phyloP scores from a whole-genome alignment of 2,888 invertebrate genomes.

The Aspidapion aeneum region DNA sequence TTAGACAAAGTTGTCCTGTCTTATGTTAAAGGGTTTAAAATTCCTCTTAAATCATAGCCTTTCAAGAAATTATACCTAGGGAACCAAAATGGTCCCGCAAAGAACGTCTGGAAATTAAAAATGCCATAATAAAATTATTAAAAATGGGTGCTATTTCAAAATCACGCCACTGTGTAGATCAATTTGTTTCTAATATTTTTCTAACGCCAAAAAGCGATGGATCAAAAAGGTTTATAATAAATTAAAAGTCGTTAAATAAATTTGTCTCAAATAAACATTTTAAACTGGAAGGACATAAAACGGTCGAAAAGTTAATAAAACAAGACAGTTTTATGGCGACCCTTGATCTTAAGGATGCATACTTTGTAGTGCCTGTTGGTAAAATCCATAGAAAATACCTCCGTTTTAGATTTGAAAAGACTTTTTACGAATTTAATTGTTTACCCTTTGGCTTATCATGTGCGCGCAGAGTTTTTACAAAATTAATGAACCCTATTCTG shows the following conservation, averaged over 20 bases:
- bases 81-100: slow-evolving; percentile 1
- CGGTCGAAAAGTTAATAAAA: no score
- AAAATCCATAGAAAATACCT: no score
- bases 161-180: not conserved
- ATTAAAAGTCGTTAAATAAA: no score
- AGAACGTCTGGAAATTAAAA: not conserved
- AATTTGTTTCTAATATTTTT: slow-evolving; percentile 13
- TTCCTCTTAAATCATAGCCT: not conserved
- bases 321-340: slow-evolving; percentile 13
- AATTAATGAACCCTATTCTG: no score
- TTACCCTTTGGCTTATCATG: no score
- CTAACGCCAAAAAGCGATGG: slow-evolving; percentile 7
- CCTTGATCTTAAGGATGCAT: slow-evolving; percentile 8
- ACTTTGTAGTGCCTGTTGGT: slow-evolving; percentile 4
- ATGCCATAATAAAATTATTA: not conserved
- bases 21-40: not conserved
- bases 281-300: no score
- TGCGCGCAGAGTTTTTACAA: no score
- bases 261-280: no score
- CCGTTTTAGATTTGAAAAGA: no score
- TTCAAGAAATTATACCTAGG: not conserved
- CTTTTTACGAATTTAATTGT: no score
- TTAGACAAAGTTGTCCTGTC: not conserved
- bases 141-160: not conserved
- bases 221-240: no score